Evolutionary conservation across 2,888 invertebrate genomes (phyloP).

Genomic region (Xylota sylvarum): DNA sequence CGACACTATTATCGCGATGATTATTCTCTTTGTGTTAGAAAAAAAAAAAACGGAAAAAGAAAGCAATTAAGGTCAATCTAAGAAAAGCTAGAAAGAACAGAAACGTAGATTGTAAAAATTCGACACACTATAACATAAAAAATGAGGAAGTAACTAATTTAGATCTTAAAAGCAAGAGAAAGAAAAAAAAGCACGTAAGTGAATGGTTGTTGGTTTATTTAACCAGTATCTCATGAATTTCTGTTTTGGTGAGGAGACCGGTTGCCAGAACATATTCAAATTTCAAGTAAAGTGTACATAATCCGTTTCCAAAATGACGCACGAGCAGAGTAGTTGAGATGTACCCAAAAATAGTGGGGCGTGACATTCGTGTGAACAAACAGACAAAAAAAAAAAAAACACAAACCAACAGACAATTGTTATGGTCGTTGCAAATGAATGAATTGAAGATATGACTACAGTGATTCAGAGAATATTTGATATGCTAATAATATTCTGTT

Average conservation of each 20-base stretch:
- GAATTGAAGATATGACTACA: constrained; percentile 46
- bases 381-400: constrained; percentile 24
- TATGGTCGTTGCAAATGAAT: constrained; percentile 34
- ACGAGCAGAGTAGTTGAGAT: constrained; percentile 31
- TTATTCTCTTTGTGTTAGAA: constrained; percentile 8
- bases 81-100: constrained; percentile 32
- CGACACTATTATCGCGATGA: constrained; percentile 5
- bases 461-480: constrained; percentile 28
- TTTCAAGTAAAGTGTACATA: neutral
- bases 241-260: constrained; percentile 6
- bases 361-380: constrained; percentile 61
- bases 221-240: constrained; percentile 2
- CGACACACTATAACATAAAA: constrained; percentile 38
- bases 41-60: constrained; percentile 48
- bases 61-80: constrained; percentile 59
- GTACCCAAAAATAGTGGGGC: constrained; percentile 49
- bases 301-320: constrained; percentile 1
- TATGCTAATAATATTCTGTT: neutral
- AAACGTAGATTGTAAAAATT: constrained; percentile 43
- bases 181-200: constrained; percentile 31
- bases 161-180: constrained; percentile 19
- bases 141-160: constrained; percentile 53
- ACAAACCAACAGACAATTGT: constrained; percentile 24
- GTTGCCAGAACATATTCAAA: constrained; percentile 21
- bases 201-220: constrained; percentile 24